phyloP scores from a whole-genome alignment of 2,888 invertebrate species.

The Meiosimyza decipiens region DNA sequence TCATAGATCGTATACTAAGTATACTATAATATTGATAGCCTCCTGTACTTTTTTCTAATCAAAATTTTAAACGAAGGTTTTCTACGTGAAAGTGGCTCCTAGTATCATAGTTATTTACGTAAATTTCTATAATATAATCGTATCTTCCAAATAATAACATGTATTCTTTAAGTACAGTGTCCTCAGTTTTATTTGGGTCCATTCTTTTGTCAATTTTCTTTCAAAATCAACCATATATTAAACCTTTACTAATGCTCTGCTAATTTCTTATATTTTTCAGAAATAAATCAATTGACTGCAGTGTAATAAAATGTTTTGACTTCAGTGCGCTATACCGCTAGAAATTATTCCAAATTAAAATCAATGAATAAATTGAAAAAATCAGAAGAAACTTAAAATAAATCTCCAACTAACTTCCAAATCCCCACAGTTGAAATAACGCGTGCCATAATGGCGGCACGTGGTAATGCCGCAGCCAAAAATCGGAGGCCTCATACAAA shows the following conservation, averaged over 20 bases:
- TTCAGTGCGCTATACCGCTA: not conserved
- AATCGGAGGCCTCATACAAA: conserved; percentile 19
- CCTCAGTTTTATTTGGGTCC: too few relatives aligned
- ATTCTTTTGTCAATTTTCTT: too few relatives aligned
- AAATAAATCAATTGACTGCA: conserved; percentile 4
- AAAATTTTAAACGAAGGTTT: too few relatives aligned
- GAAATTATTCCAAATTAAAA: not conserved
- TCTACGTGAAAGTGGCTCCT: too few relatives aligned
- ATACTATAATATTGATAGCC: too few relatives aligned
- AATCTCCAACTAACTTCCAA: not conserved
- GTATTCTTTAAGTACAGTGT: too few relatives aligned
- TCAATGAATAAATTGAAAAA: not conserved
- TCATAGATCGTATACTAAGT: too few relatives aligned
- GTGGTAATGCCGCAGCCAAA: conserved; percentile 49
- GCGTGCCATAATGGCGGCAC: conserved; percentile 61
- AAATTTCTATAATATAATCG: too few relatives aligned
- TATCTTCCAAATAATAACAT: too few relatives aligned
- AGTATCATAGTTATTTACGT: too few relatives aligned
- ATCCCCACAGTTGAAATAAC: conserved; percentile 41
- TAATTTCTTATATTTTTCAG: conserved; percentile 24
- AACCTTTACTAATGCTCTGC: not conserved
- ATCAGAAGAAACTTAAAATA: not conserved
- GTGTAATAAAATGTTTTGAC: conserved; percentile 3
- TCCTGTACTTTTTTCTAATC: too few relatives aligned
- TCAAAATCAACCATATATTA: not conserved